These are phyloP conservation scores for Macropis europaea DNA, from an alignment of 2,888 invertebrate genomes.

Conservation along the genomic window DNA sequence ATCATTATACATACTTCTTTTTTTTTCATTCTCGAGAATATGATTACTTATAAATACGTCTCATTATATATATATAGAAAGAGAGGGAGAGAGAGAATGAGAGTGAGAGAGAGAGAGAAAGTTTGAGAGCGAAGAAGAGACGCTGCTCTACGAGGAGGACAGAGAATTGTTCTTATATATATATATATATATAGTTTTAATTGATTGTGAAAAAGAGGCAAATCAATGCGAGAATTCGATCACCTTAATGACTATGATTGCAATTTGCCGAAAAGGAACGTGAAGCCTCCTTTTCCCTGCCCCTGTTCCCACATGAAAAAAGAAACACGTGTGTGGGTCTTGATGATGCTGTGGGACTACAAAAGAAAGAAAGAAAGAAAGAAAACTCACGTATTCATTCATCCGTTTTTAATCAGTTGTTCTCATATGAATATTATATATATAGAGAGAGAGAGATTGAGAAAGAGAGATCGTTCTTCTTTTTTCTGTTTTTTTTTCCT, in stretches of 20 bases:
- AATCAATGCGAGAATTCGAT: slow-evolving; percentile 64
- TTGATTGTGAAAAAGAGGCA: slow-evolving; percentile 70
- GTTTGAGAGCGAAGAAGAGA: slow-evolving; percentile 59
- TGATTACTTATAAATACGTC: slow-evolving; percentile 76
- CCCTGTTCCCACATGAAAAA: slow-evolving; percentile 47
- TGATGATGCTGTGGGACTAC: slow-evolving; percentile 58
- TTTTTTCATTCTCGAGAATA: slow-evolving; percentile 70
- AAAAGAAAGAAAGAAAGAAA: slow-evolving; percentile 34
- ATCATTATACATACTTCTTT: slow-evolving; percentile 70
- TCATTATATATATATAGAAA: slow-evolving; percentile 66
- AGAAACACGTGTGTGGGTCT: slow-evolving; percentile 49
- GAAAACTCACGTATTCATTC: slow-evolving; percentile 63
- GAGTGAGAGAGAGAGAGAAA: slow-evolving; percentile 53
- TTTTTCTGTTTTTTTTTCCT: slow-evolving; percentile 37
- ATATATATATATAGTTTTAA: slow-evolving; percentile 74
- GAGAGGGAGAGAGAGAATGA: slow-evolving; percentile 53
- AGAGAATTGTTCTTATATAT: slow-evolving; percentile 73
- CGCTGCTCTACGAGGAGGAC: slow-evolving; percentile 64
- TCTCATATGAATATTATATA: slow-evolving; percentile 59
- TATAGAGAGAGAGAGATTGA: slow-evolving; percentile 22
- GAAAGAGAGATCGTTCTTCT: slow-evolving; percentile 31
- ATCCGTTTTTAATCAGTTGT: slow-evolving; percentile 63
- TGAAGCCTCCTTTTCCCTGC: slow-evolving; percentile 65
- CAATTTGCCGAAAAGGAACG: slow-evolving; percentile 62
- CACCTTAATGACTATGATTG: slow-evolving; percentile 62